Evolutionary conservation across 2,113 vertebrate genomes (phyloP).

Genomic region (Apeltes quadracus): DNA sequence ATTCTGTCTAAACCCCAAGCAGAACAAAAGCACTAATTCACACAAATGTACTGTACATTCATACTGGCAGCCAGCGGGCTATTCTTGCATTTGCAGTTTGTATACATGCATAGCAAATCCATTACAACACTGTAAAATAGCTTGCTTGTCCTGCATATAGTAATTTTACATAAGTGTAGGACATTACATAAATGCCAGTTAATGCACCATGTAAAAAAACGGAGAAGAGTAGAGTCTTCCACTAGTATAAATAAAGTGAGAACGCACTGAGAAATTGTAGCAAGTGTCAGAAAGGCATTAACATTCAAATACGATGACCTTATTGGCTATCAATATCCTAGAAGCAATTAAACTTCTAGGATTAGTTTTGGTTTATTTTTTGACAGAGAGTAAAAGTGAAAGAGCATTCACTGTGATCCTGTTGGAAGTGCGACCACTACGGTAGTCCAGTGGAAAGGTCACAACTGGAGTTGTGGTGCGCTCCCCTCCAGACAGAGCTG

Average conservation of each 20-base stretch:
- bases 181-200: not conserved
- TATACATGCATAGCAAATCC: not conserved
- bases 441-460: slow-evolving; percentile 29
- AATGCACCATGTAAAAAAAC: not conserved
- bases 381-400: not conserved
- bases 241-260: not conserved
- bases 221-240: not conserved
- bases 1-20: not conserved
- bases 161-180: not conserved
- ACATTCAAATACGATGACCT: not conserved
- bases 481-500: slow-evolving; percentile 31
- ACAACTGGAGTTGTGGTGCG: slow-evolving; percentile 20
- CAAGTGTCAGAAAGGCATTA: not conserved
- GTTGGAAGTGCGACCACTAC: slow-evolving; percentile 26
- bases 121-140: not conserved
- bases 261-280: not conserved
- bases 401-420: slow-evolving; percentile 17
- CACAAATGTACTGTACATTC: not conserved
- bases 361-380: not conserved
- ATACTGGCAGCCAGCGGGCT: not conserved
- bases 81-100: not conserved
- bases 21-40: slow-evolving; percentile 9
- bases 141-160: not conserved
- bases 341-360: not conserved
- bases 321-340: not conserved